These are phyloP conservation scores for Callopanchax toddi DNA, from an alignment of 2,113 vertebrate genomes.

Conservation along the genomic window DNA sequence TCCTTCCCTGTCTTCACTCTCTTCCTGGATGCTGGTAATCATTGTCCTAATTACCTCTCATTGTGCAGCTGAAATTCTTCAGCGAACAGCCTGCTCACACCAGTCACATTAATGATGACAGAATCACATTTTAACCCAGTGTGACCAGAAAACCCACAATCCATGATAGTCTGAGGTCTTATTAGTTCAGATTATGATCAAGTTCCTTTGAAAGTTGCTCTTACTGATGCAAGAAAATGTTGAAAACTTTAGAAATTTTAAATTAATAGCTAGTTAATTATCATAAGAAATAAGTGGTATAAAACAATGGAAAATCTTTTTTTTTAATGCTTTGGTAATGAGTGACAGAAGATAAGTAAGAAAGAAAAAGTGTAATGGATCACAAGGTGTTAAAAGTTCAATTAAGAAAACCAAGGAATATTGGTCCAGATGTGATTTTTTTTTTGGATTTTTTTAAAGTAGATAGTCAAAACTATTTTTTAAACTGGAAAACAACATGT, in stretches of 20 bases:
- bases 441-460: too few relatives aligned
- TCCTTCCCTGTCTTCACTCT: constrained; percentile 40
- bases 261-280: too few relatives aligned
- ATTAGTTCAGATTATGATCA: not conserved
- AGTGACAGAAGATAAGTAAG: too few relatives aligned
- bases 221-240: not conserved
- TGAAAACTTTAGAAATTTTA: not conserved
- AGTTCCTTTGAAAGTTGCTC: not conserved
- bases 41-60: constrained; percentile 58
- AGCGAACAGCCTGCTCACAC: not conserved
- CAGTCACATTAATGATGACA: constrained; percentile 9
- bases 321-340: too few relatives aligned
- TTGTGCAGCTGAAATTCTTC: constrained; percentile 34
- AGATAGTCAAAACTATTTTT: too few relatives aligned
- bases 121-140: not conserved
- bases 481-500: too few relatives aligned
- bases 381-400: too few relatives aligned
- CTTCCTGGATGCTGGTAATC: constrained; percentile 44
- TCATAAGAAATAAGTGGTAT: too few relatives aligned
- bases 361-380: too few relatives aligned
- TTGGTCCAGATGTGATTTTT: too few relatives aligned
- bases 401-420: too few relatives aligned
- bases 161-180: constrained; percentile 12
- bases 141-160: constrained; percentile 2
- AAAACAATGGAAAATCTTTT: too few relatives aligned